A percentile compares a stretch with the other conserved stretches of the same genome.
phyloP scores from a whole-genome alignment of 1,140 invertebrate genomes.

The Carposina sasakii region DNA sequence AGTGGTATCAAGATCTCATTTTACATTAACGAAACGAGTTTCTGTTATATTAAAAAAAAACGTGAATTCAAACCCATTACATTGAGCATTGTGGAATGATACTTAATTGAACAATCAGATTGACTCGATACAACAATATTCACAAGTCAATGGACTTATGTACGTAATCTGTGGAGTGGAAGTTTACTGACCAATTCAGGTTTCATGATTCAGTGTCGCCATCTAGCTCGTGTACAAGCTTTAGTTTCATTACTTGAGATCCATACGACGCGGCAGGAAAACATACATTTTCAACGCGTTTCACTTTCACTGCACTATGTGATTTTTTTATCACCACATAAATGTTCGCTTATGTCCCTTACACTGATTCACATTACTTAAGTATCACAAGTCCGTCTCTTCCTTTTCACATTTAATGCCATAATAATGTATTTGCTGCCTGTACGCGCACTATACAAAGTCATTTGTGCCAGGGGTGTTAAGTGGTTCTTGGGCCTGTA shows the following conservation, averaged over 20 bases:
- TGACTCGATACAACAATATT: too few relatives aligned
- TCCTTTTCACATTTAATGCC: slow-evolving; percentile 67
- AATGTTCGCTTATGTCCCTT: slow-evolving; percentile 43
- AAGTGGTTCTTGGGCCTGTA: slow-evolving; percentile 82
- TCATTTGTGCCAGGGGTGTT: slow-evolving; percentile 82
- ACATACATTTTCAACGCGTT: slow-evolving; percentile 23
- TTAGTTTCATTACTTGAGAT: too few relatives aligned
- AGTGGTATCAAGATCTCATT: slow-evolving; percentile 31
- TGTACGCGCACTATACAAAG: slow-evolving; percentile 74
- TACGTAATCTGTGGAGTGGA: too few relatives aligned
- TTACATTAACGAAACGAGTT: too few relatives aligned
- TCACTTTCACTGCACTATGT: slow-evolving; percentile 48
- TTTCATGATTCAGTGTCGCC: too few relatives aligned
- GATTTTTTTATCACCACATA: slow-evolving; percentile 46
- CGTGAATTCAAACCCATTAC: too few relatives aligned
- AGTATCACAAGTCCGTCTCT: slow-evolving; percentile 66
- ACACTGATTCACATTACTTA: slow-evolving; percentile 62
- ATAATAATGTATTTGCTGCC: slow-evolving; percentile 65
- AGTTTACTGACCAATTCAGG: too few relatives aligned
- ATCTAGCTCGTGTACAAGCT: too few relatives aligned
- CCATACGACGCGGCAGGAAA: slow-evolving; percentile 33
- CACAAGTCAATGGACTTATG: too few relatives aligned
- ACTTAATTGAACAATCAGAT: too few relatives aligned
- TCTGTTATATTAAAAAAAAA: too few relatives aligned
- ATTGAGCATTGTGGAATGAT: too few relatives aligned